Evolutionary conservation across 2,888 invertebrate genomes (phyloP).

Genomic region (Cyclophora punctaria): DNA sequence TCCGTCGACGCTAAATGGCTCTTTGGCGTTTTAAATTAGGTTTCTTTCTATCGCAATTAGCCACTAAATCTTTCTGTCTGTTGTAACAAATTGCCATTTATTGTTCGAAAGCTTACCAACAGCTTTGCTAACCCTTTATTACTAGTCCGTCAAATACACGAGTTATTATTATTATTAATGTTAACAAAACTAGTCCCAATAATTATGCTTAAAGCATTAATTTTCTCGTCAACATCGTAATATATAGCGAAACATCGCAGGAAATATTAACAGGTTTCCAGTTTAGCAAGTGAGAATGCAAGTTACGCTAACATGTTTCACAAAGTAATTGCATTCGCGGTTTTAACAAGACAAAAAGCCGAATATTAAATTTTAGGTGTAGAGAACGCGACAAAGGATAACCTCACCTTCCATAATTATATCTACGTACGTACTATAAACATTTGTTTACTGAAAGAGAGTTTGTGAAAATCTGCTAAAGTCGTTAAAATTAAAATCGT

Average conservation of each 20-base stretch:
- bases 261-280: too few species aligned
- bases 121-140: too few species aligned
- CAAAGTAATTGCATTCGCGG: slow-evolving; percentile 4
- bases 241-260: too few species aligned
- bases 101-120: too few species aligned
- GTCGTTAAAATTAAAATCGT: slow-evolving; percentile 43
- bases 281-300: too few species aligned
- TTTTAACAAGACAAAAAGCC: slow-evolving; percentile 3
- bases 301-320: background rate
- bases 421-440: background rate
- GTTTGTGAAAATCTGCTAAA: slow-evolving; percentile 33
- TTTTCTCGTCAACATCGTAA: too few species aligned
- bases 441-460: background rate
- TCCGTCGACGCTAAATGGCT: slow-evolving; percentile 5
- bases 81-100: background rate
- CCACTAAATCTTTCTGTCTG: slow-evolving; percentile 1
- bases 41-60: background rate
- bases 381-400: slow-evolving; percentile 8
- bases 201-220: too few species aligned
- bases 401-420: background rate
- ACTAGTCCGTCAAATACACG: too few species aligned
- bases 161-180: too few species aligned
- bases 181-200: too few species aligned
- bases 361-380: slow-evolving; percentile 4
- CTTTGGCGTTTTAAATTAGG: background rate